Evolutionary conservation across 2,888 invertebrate species (phyloP).

Genomic region (Plebejus anna): DNA sequence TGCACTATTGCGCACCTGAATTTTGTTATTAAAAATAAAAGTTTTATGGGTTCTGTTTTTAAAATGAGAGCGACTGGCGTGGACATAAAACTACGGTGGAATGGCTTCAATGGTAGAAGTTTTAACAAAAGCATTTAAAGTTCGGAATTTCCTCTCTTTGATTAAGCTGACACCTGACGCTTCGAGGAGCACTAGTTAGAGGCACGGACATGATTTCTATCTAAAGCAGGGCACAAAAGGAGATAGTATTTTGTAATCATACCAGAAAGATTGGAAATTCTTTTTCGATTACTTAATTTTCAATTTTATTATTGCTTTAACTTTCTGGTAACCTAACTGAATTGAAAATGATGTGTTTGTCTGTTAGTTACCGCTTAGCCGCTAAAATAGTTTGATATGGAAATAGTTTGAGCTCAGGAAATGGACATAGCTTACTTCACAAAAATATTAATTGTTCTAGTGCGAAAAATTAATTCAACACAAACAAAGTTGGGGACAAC

Average conservation of each 20-base stretch:
- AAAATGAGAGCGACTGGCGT: background rate
- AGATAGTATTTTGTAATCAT: background rate
- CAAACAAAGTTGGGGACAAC: no score
- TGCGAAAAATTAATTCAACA: no score
- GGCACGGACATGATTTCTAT: background rate
- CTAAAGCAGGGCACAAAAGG: background rate
- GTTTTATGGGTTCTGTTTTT: background rate
- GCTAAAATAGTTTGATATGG: no score
- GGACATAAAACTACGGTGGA: conserved; percentile 11
- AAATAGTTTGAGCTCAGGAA: no score
- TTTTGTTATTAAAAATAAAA: conserved; percentile 32
- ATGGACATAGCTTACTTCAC: no score
- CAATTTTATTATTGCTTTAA: no score
- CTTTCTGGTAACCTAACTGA: no score
- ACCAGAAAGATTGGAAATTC: background rate
- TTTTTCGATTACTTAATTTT: no score
- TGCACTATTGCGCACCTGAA: conserved; percentile 41
- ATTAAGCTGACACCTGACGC: conserved; percentile 16
- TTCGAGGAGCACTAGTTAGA: conserved; percentile 9
- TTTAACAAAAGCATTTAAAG: conserved; percentile 20
- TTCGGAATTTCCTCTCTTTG: conserved; percentile 8
- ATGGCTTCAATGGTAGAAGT: background rate
- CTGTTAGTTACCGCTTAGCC: no score
- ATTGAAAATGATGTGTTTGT: no score
- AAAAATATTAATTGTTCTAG: no score